Evolutionary conservation across 2,888 invertebrate species (phyloP).

Genomic region (Euplagia quadripunctaria): DNA sequence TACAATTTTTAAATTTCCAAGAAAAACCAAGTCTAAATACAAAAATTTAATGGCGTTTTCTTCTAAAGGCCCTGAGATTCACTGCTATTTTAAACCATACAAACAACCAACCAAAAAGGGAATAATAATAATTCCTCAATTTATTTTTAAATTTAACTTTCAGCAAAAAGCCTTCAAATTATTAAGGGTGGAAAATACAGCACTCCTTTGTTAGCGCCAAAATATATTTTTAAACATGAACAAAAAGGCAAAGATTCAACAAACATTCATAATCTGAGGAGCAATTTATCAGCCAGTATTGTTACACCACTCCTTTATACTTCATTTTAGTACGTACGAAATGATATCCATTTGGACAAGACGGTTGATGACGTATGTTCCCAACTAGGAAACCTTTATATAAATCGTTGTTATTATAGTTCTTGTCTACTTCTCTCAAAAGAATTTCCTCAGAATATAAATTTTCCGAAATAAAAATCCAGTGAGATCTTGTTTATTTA

Average conservation of each 20-base stretch:
- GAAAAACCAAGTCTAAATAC: no score
- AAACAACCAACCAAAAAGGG: no score
- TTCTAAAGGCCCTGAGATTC: not conserved
- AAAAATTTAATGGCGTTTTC: no score
- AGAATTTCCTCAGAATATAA: constrained; percentile 27
- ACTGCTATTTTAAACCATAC: no score
- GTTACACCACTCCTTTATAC: constrained; percentile 58
- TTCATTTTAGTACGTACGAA: constrained; percentile 55
- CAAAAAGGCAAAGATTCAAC: constrained; percentile 58
- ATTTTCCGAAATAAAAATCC: constrained; percentile 17
- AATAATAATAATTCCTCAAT: not conserved
- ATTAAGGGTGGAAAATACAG: not conserved
- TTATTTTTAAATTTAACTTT: not conserved
- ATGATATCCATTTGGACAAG: constrained; percentile 57
- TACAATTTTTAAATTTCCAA: no score
- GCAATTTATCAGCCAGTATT: constrained; percentile 63
- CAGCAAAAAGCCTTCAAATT: not conserved
- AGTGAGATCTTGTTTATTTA: not conserved
- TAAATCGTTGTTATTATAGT: constrained; percentile 49
- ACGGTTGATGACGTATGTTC: constrained; percentile 45
- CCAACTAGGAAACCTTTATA: constrained; percentile 44
- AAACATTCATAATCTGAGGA: constrained; percentile 60
- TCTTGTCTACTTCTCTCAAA: constrained; percentile 36
- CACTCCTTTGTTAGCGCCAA: not conserved
- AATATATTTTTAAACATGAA: constrained; percentile 18